Evolutionary conservation across 2,888 invertebrate genomes (phyloP), one percentile per base, ranked within the genome.

Genomic region (Cinara cedri): DNA sequence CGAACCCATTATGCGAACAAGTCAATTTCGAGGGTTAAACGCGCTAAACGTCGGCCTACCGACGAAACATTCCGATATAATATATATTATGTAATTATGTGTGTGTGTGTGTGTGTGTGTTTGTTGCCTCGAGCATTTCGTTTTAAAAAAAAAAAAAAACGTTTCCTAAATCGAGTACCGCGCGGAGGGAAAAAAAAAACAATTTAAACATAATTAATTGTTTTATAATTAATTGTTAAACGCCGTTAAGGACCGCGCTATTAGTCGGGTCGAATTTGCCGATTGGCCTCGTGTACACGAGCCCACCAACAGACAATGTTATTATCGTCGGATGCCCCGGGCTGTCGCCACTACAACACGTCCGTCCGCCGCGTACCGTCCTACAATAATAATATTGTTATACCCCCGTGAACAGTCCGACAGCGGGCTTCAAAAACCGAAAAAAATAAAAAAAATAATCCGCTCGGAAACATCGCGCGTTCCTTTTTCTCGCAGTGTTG

Each of bases 221-320:
- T 78, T 78, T 78, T 78, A 70, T 78, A 78, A 78, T 78, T 60
- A 78, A 60, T 70, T 78, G 68, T 78, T 78, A 68, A 68, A 68
- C 46, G 51, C 19, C 78, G 62, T 14, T n/a, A 4, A 49, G 42
- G 54, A n/a, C 21, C 63, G 8, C 6, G 26, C 70, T 49, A 78
- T 70, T 70, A 60, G 70, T 70, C 21, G 78, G 78, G 68, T 78
- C 10, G 42, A 78, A 78, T 78, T 78, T 60, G 68, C 60, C 70
- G 68, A 70, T 68, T 68, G 60, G 57, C 49, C 49, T n/a, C n/a
- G n/a, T n/a, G n/a, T n/a, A n/a, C n/a, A n/a, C n/a, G 42, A 78
- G 78, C 68, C 78, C 78, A 78, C 78, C 78, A 78, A 78, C 78
- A 70, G 21, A 78, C 70, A 78, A 46, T 54, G 63, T 54, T 10